Evolutionary conservation across 2,113 vertebrate species (phyloP).

Genomic region (Petroica traversi): DNA sequence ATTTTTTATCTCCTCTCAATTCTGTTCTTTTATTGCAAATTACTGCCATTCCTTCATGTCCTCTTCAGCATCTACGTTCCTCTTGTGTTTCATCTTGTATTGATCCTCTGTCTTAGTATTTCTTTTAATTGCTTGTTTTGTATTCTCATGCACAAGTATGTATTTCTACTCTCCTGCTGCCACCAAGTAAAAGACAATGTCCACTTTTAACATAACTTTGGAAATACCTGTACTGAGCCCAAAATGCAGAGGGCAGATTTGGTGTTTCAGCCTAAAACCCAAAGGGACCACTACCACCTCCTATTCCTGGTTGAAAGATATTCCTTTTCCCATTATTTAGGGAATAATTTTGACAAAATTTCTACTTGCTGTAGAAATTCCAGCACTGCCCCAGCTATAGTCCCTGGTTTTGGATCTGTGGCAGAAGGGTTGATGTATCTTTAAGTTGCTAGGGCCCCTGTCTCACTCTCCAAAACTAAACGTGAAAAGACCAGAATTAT

Average conservation of each 20-base stretch:
- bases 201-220: not conserved
- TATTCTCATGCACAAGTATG: not conserved
- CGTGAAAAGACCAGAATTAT: not conserved
- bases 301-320: not conserved
- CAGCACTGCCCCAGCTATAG: not conserved
- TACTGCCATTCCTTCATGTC: not conserved
- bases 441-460: not conserved
- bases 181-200: not conserved
- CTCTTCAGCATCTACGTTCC: not conserved
- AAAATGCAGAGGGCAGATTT: not conserved
- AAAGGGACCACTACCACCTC: not conserved
- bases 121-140: not conserved
- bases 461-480: not conserved
- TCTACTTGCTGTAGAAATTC: not conserved
- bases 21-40: not conserved
- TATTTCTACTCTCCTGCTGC: not conserved
- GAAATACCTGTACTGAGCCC: not conserved
- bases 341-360: not conserved
- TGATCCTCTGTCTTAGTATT: not conserved
- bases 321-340: not conserved
- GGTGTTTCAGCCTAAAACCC: not conserved
- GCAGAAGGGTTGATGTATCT: not conserved
- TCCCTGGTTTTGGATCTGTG: not conserved
- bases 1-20: not conserved
- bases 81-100: not conserved